Evolutionary conservation across 2,888 invertebrate genomes (phyloP).

Genomic region (Heliconius ismenius): DNA sequence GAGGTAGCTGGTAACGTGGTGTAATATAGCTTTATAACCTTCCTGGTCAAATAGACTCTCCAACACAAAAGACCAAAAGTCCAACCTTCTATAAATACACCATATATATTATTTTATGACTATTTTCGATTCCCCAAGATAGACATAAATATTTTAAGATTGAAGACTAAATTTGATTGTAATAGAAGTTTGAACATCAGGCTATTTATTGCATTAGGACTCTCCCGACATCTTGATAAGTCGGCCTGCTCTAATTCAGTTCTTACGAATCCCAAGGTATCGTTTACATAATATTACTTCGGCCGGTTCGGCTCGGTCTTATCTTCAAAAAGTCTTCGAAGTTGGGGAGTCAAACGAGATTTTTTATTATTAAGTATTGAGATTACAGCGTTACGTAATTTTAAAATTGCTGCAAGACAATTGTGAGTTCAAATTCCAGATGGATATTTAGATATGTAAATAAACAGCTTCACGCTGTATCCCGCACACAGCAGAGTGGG

Average conservation of each 20-base stretch:
- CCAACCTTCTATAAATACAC: too few species aligned
- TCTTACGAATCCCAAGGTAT: slow-evolving; percentile 12
- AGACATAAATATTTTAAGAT: background rate
- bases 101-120: background rate
- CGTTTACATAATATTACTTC: slow-evolving; percentile 20
- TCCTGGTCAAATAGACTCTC: too few species aligned
- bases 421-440: background rate
- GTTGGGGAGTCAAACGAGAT: background rate
- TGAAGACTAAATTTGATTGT: background rate
- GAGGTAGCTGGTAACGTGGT: too few species aligned
- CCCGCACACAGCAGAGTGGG: too few species aligned
- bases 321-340: slow-evolving; percentile 13
- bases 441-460: background rate
- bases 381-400: background rate
- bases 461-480: too few species aligned
- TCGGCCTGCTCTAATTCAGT: slow-evolving; percentile 6
- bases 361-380: background rate
- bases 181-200: slow-evolving; percentile 4
- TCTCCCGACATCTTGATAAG: slow-evolving; percentile 19
- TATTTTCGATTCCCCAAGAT: background rate
- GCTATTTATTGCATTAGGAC: slow-evolving; percentile 6
- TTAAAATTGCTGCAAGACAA: background rate
- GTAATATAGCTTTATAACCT: too few species aligned
- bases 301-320: background rate
- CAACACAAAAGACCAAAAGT: background rate